phyloP scores from a whole-genome alignment of 2,797 vertebrate species.

The Centroberyx gerrardi region DNA sequence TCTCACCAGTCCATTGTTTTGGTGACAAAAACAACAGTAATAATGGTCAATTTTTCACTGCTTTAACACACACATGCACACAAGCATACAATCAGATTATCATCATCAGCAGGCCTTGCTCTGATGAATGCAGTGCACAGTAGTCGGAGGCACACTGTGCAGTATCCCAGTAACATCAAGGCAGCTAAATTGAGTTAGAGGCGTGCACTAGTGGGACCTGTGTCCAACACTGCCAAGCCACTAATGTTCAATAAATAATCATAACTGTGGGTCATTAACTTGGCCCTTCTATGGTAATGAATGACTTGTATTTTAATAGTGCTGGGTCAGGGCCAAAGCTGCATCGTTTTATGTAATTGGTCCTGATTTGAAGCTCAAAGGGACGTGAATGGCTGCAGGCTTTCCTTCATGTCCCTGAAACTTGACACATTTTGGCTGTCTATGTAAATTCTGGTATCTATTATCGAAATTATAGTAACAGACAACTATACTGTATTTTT shows the following conservation, averaged over 20 bases:
- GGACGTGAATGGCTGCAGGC: slow-evolving; percentile 20
- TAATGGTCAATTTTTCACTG: neutral
- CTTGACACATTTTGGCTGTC: neutral
- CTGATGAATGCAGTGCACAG: slow-evolving; percentile 20
- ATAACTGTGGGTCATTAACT: slow-evolving; percentile 33
- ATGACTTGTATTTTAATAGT: slow-evolving; percentile 13
- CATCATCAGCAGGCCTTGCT: neutral
- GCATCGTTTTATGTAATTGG: slow-evolving; percentile 29
- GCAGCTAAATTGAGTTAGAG: slow-evolving; percentile 22
- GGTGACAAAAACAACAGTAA: neutral
- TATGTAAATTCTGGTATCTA: neutral
- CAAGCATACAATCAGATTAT: neutral
- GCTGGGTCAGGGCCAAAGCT: slow-evolving; percentile 4
- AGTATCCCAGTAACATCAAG: slow-evolving; percentile 11
- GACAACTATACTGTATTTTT: neutral
- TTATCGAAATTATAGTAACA: neutral
- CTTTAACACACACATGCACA: neutral
- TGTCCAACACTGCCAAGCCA: slow-evolving; percentile 26
- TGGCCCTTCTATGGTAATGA: slow-evolving; percentile 23
- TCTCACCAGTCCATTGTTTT: neutral
- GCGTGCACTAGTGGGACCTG: slow-evolving; percentile 3
- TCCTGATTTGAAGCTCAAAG: slow-evolving; percentile 13
- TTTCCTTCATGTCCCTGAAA: neutral
- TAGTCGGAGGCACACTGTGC: slow-evolving; percentile 1
- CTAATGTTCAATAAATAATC: slow-evolving; percentile 44